Percentiles rank a stretch among this genome's conserved stretches.
phyloP scores from a whole-genome alignment of 2,113 vertebrate genomes.

The Eulemur rufifrons region DNA sequence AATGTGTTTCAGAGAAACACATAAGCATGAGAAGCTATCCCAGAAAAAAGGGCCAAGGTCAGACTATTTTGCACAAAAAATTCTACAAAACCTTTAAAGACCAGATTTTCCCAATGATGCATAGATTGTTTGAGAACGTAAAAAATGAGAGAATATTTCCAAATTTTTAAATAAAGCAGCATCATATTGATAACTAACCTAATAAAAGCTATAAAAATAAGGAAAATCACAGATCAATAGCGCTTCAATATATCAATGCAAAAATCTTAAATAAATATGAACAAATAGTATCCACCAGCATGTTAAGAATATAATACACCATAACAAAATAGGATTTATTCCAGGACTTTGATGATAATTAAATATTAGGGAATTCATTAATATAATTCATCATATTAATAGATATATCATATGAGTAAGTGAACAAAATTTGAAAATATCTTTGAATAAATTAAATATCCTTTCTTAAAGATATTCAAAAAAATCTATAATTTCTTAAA shows the following conservation, averaged over 20 bases:
- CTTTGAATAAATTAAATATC: not conserved
- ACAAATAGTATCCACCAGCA: not conserved
- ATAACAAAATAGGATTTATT: not conserved
- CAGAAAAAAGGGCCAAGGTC: not conserved
- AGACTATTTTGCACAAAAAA: not conserved
- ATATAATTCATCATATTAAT: too few relatives aligned
- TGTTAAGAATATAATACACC: not conserved
- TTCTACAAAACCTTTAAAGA: not conserved
- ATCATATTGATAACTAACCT: not conserved
- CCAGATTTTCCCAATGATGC: not conserved
- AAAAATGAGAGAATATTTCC: not conserved
- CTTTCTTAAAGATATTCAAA: not conserved
- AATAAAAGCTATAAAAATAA: not conserved
- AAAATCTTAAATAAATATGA: not conserved
- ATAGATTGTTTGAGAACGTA: not conserved
- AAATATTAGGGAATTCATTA: not conserved
- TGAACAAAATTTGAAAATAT: not conserved
- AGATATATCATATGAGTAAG: not conserved
- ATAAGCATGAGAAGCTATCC: not conserved
- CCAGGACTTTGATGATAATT: not conserved
- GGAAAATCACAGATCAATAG: not conserved
- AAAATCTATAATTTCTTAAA: not conserved
- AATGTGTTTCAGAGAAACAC: not conserved
- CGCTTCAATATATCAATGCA: not conserved
- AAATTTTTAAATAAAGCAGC: not conserved